These are phyloP conservation scores for western clawed frog (Xenopus tropicalis) DNA, from an alignment of 2,113 vertebrate genomes.

Conservation along the genomic window UCB_Xtro_10.0 CM004451.2:27852501-27853000, in stretches of 20 bases:
- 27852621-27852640: too few species aligned
- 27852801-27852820: background rate
- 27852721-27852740: too few species aligned
- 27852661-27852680: too few species aligned
- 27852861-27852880: conserved; percentile 2
- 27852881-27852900: background rate
- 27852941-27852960: background rate
- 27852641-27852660: too few species aligned
- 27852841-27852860: background rate
- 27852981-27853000: conserved; percentile 32
- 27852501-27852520: too few species aligned
- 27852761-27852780: background rate
- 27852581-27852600: too few species aligned
- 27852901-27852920: conserved; percentile 5
- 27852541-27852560: too few species aligned
- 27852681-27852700: too few species aligned
- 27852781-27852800: conserved; percentile 12
- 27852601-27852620: too few species aligned
- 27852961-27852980: conserved; percentile 15
- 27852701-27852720: too few species aligned
- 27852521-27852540: too few species aligned
- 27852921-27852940: background rate
- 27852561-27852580: too few species aligned
- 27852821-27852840: background rate
- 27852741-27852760: background rate